These are phyloP conservation scores for Catocala nupta DNA, from an alignment of 2,888 invertebrate species.

Conservation along the genomic window DNA sequence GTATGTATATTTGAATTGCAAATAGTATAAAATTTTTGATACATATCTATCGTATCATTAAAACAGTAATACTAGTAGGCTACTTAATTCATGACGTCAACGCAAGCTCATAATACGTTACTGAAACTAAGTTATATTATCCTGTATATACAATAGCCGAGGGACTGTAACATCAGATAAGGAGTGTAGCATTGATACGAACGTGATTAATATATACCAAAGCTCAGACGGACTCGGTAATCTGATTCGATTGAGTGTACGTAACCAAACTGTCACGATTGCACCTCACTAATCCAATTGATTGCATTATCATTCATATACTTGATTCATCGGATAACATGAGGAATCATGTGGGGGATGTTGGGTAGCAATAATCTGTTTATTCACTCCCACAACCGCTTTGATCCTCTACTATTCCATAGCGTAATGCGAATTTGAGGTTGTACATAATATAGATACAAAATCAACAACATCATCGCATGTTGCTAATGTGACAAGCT, in stretches of 20 bases:
- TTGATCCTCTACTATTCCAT: background rate
- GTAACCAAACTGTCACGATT: constrained; percentile 42
- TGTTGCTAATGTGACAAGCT: background rate
- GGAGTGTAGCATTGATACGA: constrained; percentile 63
- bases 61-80: too few relatives aligned
- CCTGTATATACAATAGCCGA: constrained; percentile 20
- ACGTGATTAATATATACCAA: constrained; percentile 67
- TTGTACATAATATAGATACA: background rate
- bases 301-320: constrained; percentile 55
- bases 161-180: constrained; percentile 58
- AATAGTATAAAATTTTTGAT: too few relatives aligned
- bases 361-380: constrained; percentile 13
- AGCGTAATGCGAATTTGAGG: constrained; percentile 8
- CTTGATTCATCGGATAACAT: constrained; percentile 25
- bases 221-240: constrained; percentile 60
- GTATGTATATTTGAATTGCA: too few relatives aligned
- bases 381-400: background rate
- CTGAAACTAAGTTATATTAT: constrained; percentile 5
- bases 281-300: constrained; percentile 55
- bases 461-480: constrained; percentile 1
- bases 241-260: constrained; percentile 63
- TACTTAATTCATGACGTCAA: too few relatives aligned
- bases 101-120: too few relatives aligned
- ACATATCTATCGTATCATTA: too few relatives aligned
- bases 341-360: constrained; percentile 13